A percentile compares a stretch with the other conserved stretches of the same genome.
phyloP scores from a whole-genome alignment of 2,888 invertebrate species.

The Nemotelus nigrinus region DNA sequence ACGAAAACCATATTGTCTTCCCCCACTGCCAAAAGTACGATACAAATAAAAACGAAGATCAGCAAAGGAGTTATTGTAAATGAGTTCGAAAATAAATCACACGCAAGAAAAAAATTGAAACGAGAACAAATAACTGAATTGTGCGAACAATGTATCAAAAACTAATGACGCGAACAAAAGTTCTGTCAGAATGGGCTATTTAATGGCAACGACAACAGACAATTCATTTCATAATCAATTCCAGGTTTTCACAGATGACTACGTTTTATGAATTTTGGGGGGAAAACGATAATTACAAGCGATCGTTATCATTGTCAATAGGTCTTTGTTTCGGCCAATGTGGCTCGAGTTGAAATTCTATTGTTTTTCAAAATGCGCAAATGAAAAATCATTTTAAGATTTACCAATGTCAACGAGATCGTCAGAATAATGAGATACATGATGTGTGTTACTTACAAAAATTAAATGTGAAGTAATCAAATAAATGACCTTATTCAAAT shows the following conservation, averaged over 20 bases:
- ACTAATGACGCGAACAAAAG: conserved; percentile 3
- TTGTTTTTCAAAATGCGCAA: conserved; percentile 8
- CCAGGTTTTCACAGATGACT: conserved; percentile 47
- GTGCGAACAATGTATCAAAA: not conserved
- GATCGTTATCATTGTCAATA: conserved; percentile 12
- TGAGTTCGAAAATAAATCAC: conserved; percentile 23
- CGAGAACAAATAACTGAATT: conserved; percentile 17
- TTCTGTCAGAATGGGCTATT: conserved; percentile 30
- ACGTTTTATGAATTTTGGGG: conserved; percentile 25
- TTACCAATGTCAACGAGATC: too few relatives aligned
- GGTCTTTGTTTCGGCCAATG: conserved; percentile 1
- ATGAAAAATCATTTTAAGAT: not conserved
- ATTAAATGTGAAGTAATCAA: too few relatives aligned
- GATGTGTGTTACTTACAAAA: too few relatives aligned
- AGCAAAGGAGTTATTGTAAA: conserved; percentile 24
- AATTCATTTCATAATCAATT: conserved; percentile 28
- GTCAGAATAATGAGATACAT: too few relatives aligned
- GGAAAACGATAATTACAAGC: conserved; percentile 12
- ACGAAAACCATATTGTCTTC: conserved; percentile 32
- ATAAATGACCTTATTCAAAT: too few relatives aligned
- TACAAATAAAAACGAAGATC: conserved; percentile 17
- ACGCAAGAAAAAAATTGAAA: not conserved
- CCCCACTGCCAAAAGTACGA: conserved; percentile 32
- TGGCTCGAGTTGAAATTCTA: too few relatives aligned
- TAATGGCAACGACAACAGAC: conserved; percentile 22